Evolutionary conservation across 2,888 invertebrate species (phyloP).

Genomic region (Antitype chi): DNA sequence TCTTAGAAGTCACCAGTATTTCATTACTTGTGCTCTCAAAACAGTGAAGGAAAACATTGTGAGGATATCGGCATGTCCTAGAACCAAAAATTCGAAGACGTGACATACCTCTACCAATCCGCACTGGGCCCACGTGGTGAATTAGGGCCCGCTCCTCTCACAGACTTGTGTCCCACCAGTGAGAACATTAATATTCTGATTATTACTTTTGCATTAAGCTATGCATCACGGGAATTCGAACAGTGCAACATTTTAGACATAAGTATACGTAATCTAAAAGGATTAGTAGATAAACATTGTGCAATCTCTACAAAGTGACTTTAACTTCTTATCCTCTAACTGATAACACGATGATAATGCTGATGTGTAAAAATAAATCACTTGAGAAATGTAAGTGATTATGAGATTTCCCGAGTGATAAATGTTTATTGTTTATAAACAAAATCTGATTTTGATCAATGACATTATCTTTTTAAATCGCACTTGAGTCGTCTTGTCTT

Average conservation of each 20-base stretch:
- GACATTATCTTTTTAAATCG: neutral
- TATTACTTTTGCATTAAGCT: too few species aligned
- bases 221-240: neutral
- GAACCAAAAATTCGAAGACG: too few species aligned
- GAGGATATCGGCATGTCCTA: too few species aligned
- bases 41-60: too few species aligned
- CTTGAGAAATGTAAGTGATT: constrained; percentile 22
- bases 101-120: too few species aligned
- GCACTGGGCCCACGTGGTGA: too few species aligned
- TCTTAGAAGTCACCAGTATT: neutral
- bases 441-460: constrained; percentile 8
- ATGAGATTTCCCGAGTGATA: constrained; percentile 31
- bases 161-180: too few species aligned
- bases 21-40: too few species aligned
- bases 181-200: too few species aligned
- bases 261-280: neutral
- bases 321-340: constrained; percentile 3
- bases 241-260: neutral
- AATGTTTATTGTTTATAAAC: constrained; percentile 37
- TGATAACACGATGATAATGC: constrained; percentile 25
- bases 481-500: neutral
- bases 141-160: too few species aligned
- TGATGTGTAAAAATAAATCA: constrained; percentile 32
- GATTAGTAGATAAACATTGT: constrained; percentile 17
- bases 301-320: constrained; percentile 22